Evolutionary conservation across 2,888 invertebrate species (phyloP).

Genomic region (Entomobrya multifasciata): DNA sequence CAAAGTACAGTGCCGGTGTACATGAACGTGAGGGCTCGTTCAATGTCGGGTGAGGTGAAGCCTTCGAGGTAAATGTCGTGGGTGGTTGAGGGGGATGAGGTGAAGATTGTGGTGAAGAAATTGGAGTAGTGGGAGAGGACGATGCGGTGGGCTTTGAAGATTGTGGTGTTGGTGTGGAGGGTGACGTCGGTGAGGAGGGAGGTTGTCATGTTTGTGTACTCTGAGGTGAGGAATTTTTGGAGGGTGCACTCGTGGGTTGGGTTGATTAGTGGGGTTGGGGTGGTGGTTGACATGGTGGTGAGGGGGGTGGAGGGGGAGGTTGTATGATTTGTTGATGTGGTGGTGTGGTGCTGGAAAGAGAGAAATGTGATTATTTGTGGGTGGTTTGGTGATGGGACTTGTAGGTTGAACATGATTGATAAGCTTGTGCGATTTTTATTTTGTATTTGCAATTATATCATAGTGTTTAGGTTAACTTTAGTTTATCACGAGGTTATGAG

Average conservation of each 20-base stretch:
- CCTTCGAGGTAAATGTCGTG: slow-evolving; percentile 95
- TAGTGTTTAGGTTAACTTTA: no score
- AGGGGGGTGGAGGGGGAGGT: neutral
- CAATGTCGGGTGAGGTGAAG: slow-evolving; percentile 93
- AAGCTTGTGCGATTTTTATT: no score
- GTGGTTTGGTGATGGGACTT: neutral
- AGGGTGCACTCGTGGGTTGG: neutral
- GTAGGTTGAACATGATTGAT: no score
- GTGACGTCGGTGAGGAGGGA: slow-evolving; percentile 15
- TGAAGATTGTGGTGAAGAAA: slow-evolving; percentile 92
- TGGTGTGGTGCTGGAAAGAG: neutral
- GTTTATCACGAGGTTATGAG: no score
- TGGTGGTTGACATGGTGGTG: neutral
- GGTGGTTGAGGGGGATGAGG: no score
- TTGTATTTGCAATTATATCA: no score
- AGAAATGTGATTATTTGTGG: neutral
- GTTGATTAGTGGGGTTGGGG: neutral
- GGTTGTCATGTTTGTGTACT: neutral
- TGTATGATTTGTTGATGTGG: neutral
- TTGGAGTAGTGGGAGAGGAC: slow-evolving; percentile 92
- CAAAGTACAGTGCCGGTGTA: slow-evolving; percentile 84
- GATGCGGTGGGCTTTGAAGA: slow-evolving; percentile 94
- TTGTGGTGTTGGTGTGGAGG: neutral
- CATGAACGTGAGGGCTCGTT: slow-evolving; percentile 95
- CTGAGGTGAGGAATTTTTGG: neutral